phyloP scores from a whole-genome alignment of 2,113 vertebrate genomes.

The Narcine bancroftii region DNA sequence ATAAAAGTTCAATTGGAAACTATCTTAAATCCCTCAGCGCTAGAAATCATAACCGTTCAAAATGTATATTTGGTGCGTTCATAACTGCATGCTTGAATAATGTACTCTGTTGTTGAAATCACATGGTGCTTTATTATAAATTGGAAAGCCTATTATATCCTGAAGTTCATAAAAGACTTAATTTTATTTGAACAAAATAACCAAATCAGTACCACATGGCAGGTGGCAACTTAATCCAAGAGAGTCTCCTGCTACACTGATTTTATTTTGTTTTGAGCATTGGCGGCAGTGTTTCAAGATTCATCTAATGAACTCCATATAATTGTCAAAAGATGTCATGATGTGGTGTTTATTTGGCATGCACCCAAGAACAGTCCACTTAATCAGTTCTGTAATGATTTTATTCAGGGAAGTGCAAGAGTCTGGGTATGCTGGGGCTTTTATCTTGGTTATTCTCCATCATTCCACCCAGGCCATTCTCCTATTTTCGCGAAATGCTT shows the following conservation, averaged over 20 bases:
- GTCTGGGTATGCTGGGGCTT: background rate
- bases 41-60: constrained; percentile 44
- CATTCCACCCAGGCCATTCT: background rate
- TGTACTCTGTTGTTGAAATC: constrained; percentile 54
- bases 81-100: constrained; percentile 49
- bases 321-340: constrained; percentile 36
- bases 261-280: constrained; percentile 20
- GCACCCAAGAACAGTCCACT: background rate
- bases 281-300: background rate
- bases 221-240: constrained; percentile 47
- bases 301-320: constrained; percentile 23
- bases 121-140: constrained; percentile 52
- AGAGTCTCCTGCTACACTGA: constrained; percentile 42
- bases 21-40: constrained; percentile 54
- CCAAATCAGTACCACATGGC: constrained; percentile 52
- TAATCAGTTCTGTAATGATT: background rate
- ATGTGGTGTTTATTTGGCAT: background rate
- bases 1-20: constrained; percentile 55
- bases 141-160: constrained; percentile 53
- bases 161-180: constrained; percentile 49
- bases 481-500: background rate
- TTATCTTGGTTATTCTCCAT: background rate
- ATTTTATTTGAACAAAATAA: constrained; percentile 50
- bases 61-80: constrained; percentile 53
- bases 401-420: background rate